Evolutionary conservation across 2,888 invertebrate species (phyloP), one percentile per base, ranked within the genome.

Genomic region (Hirudinaria manillensis): DNA sequence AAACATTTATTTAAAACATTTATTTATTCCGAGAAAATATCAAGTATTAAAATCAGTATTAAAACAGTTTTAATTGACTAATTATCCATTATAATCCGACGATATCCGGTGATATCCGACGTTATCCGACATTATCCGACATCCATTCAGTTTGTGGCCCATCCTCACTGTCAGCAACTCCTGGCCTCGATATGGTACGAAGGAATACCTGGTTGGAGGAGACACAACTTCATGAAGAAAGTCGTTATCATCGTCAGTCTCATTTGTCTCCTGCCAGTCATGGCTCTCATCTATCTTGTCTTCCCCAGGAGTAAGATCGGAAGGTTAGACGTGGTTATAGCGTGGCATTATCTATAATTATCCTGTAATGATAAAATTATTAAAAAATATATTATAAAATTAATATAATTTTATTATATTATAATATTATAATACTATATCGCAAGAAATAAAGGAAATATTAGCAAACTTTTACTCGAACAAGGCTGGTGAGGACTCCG

Each of bases 111-210:
- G n/a, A n/a, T n/a, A n/a, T n/a, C n/a, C n/a, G n/a, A n/a, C n/a
- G n/a, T n/a, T n/a, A n/a, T n/a, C n/a, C n/a, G n/a, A n/a, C n/a
- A n/a, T n/a, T n/a, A n/a, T n/a, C 36, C 3, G 10, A 32, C 34
- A 67, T 24, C 3, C 36, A 79, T 81, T 56, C 83, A 88, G 88
- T 88, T 88, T 81, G 88, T 88, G 51, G 87, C 88, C 4, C 88
- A 88, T 79, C 87, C 88, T 0, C 87, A 88, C 81, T 88, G 88
- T 80, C 88, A 88, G 80, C 88, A 88, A 80, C 82, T 88, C 68
- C 82, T 88, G 87, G 75, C 78, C 0, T 78, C 78, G 0, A 76
- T 78, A 56, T 78, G 78, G 78, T 78, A 73, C 74, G 76, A 76
- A n/a, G 78, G 78, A 7, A 76, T 78, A 27, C 78, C 78, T 10